A percentile compares a stretch with the other conserved stretches of the same genome.
phyloP scores from a whole-genome alignment of 2,888 invertebrate genomes.

The Apodemia mormo region DNA sequence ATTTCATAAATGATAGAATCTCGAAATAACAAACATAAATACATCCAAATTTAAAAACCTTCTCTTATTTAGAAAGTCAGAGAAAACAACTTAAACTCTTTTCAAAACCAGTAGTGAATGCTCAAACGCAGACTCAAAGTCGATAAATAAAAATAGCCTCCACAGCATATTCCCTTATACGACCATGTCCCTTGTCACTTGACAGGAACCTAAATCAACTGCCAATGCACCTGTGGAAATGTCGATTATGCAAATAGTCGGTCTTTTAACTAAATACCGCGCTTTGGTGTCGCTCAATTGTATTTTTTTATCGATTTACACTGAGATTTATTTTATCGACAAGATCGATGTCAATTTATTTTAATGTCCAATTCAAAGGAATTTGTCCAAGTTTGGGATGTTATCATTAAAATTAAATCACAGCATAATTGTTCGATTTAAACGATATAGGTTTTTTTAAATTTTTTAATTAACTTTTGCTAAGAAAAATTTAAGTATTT shows the following conservation, averaged over 20 bases:
- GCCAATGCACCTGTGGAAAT: slow-evolving; percentile 75
- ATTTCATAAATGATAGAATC: too few species aligned
- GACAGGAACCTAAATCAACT: slow-evolving; percentile 72
- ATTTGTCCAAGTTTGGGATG: too few species aligned
- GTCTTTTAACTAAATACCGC: slow-evolving; percentile 54
- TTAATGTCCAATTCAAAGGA: slow-evolving; percentile 4
- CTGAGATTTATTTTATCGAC: slow-evolving; percentile 25
- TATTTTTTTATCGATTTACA: slow-evolving; percentile 35
- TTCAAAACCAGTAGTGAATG: slow-evolving; percentile 8
- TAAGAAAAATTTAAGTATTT: too few species aligned
- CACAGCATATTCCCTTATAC: slow-evolving; percentile 68
- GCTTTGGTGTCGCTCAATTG: slow-evolving; percentile 37
- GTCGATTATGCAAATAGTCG: slow-evolving; percentile 77
- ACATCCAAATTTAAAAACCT: background rate
- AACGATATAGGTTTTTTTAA: too few species aligned
- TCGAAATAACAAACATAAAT: too few species aligned
- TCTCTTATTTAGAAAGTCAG: background rate
- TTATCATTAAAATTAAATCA: too few species aligned
- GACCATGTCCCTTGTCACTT: slow-evolving; percentile 66
- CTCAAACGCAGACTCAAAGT: slow-evolving; percentile 41
- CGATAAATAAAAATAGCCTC: slow-evolving; percentile 66
- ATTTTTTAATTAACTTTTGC: too few species aligned
- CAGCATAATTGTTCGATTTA: too few species aligned
- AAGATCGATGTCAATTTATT: slow-evolving; percentile 2
- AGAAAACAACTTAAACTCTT: slow-evolving; percentile 19